These are phyloP conservation scores for Zygaena filipendulae DNA, from an alignment of 2,888 invertebrate genomes.

Conservation along the genomic window DNA sequence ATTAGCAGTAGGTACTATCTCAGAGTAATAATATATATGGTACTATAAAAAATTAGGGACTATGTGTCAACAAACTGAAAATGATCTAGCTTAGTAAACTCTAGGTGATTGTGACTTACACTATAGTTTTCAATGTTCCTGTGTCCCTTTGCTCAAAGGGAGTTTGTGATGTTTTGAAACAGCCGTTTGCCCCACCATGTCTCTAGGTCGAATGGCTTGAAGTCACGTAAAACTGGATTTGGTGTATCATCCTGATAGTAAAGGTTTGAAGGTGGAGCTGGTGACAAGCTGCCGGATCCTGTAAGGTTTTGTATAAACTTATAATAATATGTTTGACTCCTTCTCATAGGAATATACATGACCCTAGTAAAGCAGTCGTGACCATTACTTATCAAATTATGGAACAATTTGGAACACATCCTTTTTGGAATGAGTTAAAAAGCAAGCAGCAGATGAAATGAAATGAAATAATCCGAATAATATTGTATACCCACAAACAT, in stretches of 20 bases:
- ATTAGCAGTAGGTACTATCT: no score
- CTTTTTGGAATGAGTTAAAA: constrained; percentile 4
- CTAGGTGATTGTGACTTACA: constrained; percentile 62
- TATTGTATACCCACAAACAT: no score
- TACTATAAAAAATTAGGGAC: no score
- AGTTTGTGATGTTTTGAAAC: constrained; percentile 87
- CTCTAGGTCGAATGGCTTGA: constrained; percentile 90
- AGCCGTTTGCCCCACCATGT: constrained; percentile 91
- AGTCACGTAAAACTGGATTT: constrained; percentile 77
- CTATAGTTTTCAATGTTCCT: constrained; percentile 40
- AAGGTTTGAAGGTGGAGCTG: constrained; percentile 56
- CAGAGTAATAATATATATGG: no score
- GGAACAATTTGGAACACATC: constrained; percentile 1
- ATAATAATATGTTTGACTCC: no score
- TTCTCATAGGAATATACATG: no score
- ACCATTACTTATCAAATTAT: no score
- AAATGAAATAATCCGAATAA: no score
- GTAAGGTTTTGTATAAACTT: constrained; percentile 23
- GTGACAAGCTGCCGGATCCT: constrained; percentile 53
- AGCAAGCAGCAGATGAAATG: constrained; percentile 1
- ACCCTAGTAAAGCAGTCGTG: no score
- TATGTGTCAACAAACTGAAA: no score
- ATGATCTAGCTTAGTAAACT: no score
- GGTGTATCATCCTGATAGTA: constrained; percentile 82
- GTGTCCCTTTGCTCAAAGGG: constrained; percentile 55